These are phyloP conservation scores for Nemotelus pantherinus DNA, from an alignment of 2,888 invertebrate species.

Conservation along the genomic window DNA sequence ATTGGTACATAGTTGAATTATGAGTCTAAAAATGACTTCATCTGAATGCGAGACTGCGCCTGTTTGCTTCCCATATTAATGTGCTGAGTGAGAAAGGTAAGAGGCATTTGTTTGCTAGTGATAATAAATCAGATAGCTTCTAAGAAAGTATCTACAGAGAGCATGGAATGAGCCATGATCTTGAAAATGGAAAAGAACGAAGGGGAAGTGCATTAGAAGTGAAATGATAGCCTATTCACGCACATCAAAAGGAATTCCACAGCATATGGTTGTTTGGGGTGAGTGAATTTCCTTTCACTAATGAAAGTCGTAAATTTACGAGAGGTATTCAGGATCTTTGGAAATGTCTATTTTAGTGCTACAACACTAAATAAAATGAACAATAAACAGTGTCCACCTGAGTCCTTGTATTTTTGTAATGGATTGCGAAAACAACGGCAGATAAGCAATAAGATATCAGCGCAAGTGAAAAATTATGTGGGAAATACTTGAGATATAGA, in stretches of 20 bases:
- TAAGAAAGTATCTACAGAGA: not conserved
- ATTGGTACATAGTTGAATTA: constrained; percentile 35
- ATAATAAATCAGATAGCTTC: constrained; percentile 12
- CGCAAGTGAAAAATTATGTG: too few relatives aligned
- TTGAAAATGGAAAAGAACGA: constrained; percentile 17
- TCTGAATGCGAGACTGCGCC: constrained; percentile 6
- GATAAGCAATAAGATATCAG: too few relatives aligned
- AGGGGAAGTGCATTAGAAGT: not conserved
- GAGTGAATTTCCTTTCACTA: constrained; percentile 40
- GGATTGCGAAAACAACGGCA: too few relatives aligned
- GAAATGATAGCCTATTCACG: constrained; percentile 14
- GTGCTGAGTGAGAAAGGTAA: constrained; percentile 36
- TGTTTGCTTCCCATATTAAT: constrained; percentile 4
- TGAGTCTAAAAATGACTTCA: constrained; percentile 36
- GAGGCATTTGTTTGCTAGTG: constrained; percentile 9
- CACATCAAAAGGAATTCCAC: constrained; percentile 25
- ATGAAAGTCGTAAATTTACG: constrained; percentile 38
- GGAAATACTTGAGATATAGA: too few relatives aligned
- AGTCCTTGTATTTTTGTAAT: not conserved
- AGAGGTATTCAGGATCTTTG: constrained; percentile 2
- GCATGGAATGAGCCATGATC: constrained; percentile 20
- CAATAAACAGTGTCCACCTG: constrained; percentile 39
- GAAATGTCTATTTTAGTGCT: constrained; percentile 36
- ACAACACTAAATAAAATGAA: constrained; percentile 27
- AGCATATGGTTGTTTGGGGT: constrained; percentile 33